phyloP scores from a whole-genome alignment of 2,113 vertebrate species.

The Theristicus caerulescens region DNA sequence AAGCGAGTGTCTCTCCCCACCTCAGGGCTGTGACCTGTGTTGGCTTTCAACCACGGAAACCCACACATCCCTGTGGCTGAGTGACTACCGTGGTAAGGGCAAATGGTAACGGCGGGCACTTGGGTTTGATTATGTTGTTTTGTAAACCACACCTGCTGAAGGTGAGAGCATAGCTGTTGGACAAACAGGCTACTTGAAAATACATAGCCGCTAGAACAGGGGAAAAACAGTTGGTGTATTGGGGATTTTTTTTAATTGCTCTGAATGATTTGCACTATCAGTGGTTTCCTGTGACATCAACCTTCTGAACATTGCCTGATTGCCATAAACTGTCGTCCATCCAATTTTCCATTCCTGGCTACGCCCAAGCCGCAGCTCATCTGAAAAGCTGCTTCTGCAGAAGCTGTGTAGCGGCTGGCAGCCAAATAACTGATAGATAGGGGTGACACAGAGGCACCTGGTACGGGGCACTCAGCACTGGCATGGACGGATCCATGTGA shows the following conservation, averaged over 20 bases:
- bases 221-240: not conserved
- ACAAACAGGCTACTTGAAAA: not conserved
- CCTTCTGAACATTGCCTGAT: constrained; percentile 11
- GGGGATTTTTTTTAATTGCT: not conserved
- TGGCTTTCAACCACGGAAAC: fast-evolving
- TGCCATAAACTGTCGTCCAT: not conserved
- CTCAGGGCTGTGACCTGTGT: not conserved
- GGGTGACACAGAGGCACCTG: not conserved
- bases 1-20: not conserved
- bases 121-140: not conserved
- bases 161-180: not conserved
- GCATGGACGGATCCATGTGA: not conserved
- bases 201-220: not conserved
- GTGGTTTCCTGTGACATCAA: constrained; percentile 66
- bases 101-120: not conserved
- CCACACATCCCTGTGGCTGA: not conserved
- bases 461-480: not conserved
- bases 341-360: constrained; percentile 33
- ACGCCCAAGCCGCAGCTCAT: constrained; percentile 24
- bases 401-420: not conserved
- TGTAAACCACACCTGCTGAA: not conserved
- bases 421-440: not conserved
- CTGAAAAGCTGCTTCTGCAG: constrained; percentile 10
- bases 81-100: fast-evolving
- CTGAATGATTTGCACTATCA: constrained; percentile 20